Percentiles rank a stretch among this genome's conserved stretches.
phyloP scores from a whole-genome alignment of 2,888 invertebrate genomes.

The Eupithecia exiguata region DNA sequence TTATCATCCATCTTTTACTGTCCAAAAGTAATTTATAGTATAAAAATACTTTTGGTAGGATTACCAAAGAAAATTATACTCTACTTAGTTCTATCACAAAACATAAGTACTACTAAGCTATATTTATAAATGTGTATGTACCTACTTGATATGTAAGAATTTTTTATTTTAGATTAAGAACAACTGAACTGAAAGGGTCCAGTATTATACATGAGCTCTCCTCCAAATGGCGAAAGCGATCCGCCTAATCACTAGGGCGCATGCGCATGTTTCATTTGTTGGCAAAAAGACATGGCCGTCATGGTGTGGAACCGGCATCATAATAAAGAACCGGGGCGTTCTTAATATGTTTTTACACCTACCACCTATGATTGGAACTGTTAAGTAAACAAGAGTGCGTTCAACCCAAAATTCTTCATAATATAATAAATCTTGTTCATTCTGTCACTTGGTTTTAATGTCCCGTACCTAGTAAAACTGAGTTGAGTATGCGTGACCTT shows the following conservation, averaged over 20 bases:
- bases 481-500: neutral
- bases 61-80: too few species aligned
- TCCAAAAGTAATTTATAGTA: too few species aligned
- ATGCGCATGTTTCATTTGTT: neutral
- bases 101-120: too few species aligned
- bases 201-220: neutral
- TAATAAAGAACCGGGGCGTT: conserved; percentile 33
- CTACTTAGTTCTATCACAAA: too few species aligned
- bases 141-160: too few species aligned
- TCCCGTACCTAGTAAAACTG: neutral
- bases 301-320: conserved; percentile 38
- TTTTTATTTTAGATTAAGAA: too few species aligned
- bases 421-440: conserved; percentile 1
- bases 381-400: neutral
- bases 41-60: too few species aligned
- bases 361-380: conserved; percentile 14
- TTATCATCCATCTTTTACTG: neutral
- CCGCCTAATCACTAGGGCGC: neutral
- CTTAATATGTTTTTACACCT: conserved; percentile 27
- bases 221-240: neutral
- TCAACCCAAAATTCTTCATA: neutral
- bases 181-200: too few species aligned
- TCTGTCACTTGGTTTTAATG: conserved; percentile 7
- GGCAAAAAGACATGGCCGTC: neutral
- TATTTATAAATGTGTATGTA: too few species aligned